Evolutionary conservation across 2,888 invertebrate species (phyloP).

Genomic region (Oxytorus armatus): DNA sequence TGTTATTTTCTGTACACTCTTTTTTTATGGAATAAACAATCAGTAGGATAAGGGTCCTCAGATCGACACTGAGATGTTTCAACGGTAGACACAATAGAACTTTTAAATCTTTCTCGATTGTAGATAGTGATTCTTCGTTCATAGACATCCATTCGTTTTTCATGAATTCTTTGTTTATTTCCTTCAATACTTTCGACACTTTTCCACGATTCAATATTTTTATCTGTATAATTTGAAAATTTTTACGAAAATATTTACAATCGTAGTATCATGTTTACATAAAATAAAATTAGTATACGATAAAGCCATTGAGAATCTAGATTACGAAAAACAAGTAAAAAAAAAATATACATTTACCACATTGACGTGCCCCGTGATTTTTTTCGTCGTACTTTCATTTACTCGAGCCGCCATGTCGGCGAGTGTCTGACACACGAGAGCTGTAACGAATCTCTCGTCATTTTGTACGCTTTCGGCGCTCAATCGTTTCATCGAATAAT

Average conservation of each 20-base stretch:
- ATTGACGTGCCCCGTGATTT: constrained; percentile 69
- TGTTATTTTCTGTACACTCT: constrained; percentile 66
- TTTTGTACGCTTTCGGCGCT: constrained; percentile 70
- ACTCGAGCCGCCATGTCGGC: constrained; percentile 65
- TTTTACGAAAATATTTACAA: no score
- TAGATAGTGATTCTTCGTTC: constrained; percentile 34
- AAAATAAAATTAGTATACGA: no score
- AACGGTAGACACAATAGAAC: constrained; percentile 74
- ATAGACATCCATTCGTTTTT: constrained; percentile 70
- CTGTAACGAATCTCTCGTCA: constrained; percentile 71
- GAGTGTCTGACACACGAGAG: constrained; percentile 70
- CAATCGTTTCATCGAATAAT: constrained; percentile 70
- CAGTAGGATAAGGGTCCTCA: constrained; percentile 74
- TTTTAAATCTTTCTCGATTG: constrained; percentile 53
- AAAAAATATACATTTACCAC: constrained; percentile 66
- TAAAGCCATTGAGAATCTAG: no score
- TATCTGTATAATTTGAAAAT: constrained; percentile 44
- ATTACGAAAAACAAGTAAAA: background rate
- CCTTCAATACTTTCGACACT: constrained; percentile 67
- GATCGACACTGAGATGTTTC: constrained; percentile 67
- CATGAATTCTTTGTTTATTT: constrained; percentile 68
- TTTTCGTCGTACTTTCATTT: constrained; percentile 64
- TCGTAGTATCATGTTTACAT: no score
- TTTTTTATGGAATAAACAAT: constrained; percentile 73
- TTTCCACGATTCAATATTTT: constrained; percentile 62